Base-by-base conservation (phyloP, 2,888 invertebrate species). In the Epistrophe grossulariae region DNA sequence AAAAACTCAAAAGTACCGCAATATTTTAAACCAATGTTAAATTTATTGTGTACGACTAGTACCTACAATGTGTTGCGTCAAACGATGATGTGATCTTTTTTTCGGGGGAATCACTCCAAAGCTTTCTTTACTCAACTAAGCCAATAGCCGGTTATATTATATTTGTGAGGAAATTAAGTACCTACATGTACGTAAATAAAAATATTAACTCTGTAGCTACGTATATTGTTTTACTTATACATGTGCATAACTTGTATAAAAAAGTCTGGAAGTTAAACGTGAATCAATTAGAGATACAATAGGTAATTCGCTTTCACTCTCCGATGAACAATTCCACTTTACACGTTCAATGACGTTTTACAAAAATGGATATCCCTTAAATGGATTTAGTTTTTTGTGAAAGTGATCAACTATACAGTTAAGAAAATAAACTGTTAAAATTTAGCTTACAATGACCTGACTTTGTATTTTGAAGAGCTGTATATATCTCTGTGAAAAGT, bases 201-300 rank as follows among this genome's bases (percentile, higher is more conserved):
- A 35, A 35, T 35, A 35, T 35, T 8, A 13, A 31, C 8, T 57
- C 7, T 24, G 28, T 6, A 55, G 15, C 28, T n/a, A 2, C 24
- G 24, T 24, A 24, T 24, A 28, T 7, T 28, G 15, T 55, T 28
- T 55, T 8, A 6, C 28, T 57, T 31, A 31, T 7, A 31, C 31
- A 31, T 31, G 31, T 31, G 7, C 6, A 31, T 43, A 31, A n/a
- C 1, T 24, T 7, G 3, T n/a, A 28, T 2, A 52, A 60, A 17
- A 43, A 43, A 43, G 9, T 43, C 60, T 24, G 9, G 15, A 43
- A 62, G 43, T n/a, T 28, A 15, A 64, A 43, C 28, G 64, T 64
- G 28, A 64, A 64, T 64, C 45, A 64, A 28, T 64, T 45, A 62
- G 28, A 45, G 43, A 45, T 24, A 64, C 28, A 64, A 64, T 45